A percentile compares a stretch with the other conserved stretches of the same genome.
These are phyloP conservation scores for Coregonus ussuriensis DNA, from an alignment of 2,797 vertebrate genomes.

Conservation along the genomic window DNA sequence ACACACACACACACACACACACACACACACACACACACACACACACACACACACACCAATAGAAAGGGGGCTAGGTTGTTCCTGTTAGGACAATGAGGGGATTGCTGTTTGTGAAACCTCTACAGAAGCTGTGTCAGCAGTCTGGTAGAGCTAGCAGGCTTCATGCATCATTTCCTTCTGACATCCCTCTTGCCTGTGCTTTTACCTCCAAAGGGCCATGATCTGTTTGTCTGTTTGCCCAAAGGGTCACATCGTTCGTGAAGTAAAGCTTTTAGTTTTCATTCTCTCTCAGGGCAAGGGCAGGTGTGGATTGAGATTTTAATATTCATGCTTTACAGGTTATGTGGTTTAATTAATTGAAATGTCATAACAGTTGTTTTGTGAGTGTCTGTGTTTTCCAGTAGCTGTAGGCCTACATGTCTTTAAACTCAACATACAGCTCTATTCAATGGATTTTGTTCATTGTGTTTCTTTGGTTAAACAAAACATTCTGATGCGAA, in stretches of 20 bases:
- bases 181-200: slow-evolving; percentile 41
- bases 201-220: slow-evolving; percentile 30
- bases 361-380: background rate
- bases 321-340: slow-evolving; percentile 6
- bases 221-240: slow-evolving; percentile 66
- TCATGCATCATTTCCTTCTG: slow-evolving; percentile 53
- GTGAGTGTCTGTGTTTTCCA: background rate
- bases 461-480: background rate
- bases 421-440: background rate
- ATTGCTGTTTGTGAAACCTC: slow-evolving; percentile 47
- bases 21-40: no score
- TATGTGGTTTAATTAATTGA: background rate
- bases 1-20: no score
- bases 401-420: background rate
- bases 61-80: background rate
- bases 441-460: background rate
- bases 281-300: slow-evolving; percentile 47
- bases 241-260: slow-evolving; percentile 43
- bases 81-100: slow-evolving; percentile 43
- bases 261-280: slow-evolving; percentile 41
- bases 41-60: no score
- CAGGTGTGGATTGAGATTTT: slow-evolving; percentile 20
- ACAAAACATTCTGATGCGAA: background rate
- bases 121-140: slow-evolving; percentile 56
- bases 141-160: slow-evolving; percentile 50